Conservation (phyloP, 2,797 vertebrate genomes). For the Vireo griseus region DNA sequence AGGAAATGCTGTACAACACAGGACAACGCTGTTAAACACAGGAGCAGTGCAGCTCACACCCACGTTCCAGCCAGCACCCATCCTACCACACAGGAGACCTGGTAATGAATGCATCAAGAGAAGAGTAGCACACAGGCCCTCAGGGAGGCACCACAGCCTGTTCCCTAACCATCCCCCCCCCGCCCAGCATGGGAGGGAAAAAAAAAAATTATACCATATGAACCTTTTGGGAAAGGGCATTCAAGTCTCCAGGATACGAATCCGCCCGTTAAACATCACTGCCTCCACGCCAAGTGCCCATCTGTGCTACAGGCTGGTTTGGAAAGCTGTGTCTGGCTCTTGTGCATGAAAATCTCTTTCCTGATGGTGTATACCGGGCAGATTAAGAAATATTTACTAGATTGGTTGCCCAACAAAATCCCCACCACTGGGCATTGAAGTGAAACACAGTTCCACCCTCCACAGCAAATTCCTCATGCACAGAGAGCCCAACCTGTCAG, state of each 20-base stretch:
- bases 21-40: neutral
- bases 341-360: neutral
- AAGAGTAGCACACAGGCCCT: neutral
- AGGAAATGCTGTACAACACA: neutral
- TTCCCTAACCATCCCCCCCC: accelerated
- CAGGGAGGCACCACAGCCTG: neutral
- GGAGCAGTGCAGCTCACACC: neutral
- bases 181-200: accelerated
- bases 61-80: neutral
- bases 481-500: neutral
- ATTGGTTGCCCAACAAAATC: neutral
- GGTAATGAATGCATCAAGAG: accelerated
- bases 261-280: neutral
- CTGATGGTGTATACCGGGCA: neutral
- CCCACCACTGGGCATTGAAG: no score
- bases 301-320: neutral
- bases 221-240: neutral
- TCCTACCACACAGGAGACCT: neutral
- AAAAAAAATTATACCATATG: neutral
- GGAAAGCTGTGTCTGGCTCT: neutral
- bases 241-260: neutral
- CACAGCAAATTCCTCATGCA: accelerated
- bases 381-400: neutral
- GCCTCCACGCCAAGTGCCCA: neutral
- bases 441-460: neutral